phyloP scores from a whole-genome alignment of 2,797 vertebrate species.

The Nothura maculosa region DNA sequence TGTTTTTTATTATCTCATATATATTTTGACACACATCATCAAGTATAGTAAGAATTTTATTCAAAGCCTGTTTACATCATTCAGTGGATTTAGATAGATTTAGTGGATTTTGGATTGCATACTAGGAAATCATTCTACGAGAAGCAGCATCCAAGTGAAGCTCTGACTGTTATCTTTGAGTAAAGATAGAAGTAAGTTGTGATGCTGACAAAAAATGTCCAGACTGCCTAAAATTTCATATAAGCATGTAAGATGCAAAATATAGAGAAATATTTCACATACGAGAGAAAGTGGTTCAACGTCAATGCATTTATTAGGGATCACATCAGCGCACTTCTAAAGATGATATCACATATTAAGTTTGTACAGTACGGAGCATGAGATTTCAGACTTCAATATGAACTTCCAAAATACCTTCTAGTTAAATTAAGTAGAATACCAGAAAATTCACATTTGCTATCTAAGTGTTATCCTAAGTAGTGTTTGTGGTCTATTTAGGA shows the following conservation, averaged over 20 bases:
- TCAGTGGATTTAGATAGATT: rapidly evolving
- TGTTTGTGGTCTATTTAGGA: neutral
- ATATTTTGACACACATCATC: neutral
- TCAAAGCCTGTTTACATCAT: neutral
- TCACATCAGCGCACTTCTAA: neutral
- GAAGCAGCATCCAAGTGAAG: neutral
- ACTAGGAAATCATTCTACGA: neutral
- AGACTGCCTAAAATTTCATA: neutral
- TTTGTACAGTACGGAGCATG: neutral
- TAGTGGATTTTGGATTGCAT: neutral
- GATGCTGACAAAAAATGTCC: neutral
- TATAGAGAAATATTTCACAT: neutral
- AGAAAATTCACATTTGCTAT: neutral
- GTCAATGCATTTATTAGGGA: neutral
- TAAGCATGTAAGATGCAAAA: neutral
- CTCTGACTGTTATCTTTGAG: neutral
- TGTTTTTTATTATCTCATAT: neutral
- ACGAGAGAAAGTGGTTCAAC: neutral
- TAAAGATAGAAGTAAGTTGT: neutral
- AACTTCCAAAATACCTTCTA: neutral
- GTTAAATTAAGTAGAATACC: neutral
- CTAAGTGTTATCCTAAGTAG: neutral
- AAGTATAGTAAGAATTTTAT: neutral
- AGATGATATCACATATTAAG: neutral
- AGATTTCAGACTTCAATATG: neutral